Conservation (phyloP, 2,113 vertebrate genomes). For the Todiramphus saurophagus region DNA sequence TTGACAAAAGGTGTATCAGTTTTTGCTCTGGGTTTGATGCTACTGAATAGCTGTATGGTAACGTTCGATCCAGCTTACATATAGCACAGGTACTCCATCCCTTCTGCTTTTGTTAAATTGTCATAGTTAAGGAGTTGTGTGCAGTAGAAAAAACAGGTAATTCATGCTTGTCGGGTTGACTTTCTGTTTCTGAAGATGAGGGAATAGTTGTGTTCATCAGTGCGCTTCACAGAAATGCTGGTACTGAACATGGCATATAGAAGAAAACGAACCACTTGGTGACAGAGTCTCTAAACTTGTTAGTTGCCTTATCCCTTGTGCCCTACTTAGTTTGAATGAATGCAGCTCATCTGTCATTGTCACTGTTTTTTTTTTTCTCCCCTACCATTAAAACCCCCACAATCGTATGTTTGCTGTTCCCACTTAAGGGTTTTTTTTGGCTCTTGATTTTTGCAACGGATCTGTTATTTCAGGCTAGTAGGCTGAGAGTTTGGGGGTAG, state of each 20-base stretch:
- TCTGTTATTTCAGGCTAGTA: neutral
- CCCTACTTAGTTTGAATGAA: neutral
- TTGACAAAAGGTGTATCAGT: neutral
- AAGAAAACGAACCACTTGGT: neutral
- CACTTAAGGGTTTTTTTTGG: neutral
- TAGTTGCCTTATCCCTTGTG: neutral
- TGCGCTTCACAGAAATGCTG: neutral
- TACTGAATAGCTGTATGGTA: neutral
- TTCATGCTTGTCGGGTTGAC: neutral
- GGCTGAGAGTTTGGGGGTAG: neutral
- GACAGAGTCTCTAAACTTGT: neutral
- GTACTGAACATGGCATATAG: neutral
- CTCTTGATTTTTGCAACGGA: neutral
- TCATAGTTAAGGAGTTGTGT: neutral
- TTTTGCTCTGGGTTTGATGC: neutral
- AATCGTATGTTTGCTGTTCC: neutral
- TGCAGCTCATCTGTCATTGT: neutral
- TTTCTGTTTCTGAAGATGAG: neutral
- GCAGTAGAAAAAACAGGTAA: neutral
- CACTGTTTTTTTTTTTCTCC: neutral
- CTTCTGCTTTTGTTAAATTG: neutral
- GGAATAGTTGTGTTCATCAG: neutral
- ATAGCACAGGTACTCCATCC: neutral
- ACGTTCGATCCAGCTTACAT: rapidly evolving
- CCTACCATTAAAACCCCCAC: neutral